phyloP scores from a whole-genome alignment of 30 jellyfish, hydroid and myxozoan species.

The Catostylus mosaicus region DNA sequence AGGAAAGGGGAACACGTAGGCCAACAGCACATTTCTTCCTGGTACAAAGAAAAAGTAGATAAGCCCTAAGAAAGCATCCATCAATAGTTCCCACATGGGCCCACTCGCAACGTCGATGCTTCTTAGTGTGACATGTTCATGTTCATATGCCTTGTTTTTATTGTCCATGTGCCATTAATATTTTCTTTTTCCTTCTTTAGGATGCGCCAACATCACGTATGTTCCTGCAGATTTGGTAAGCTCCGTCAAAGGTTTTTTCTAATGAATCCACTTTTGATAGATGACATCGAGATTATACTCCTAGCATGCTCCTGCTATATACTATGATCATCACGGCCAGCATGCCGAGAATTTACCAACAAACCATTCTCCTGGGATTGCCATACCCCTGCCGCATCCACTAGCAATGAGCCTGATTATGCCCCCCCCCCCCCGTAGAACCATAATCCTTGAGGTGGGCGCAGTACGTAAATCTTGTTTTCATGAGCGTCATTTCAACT shows the following conservation, averaged over 20 bases:
- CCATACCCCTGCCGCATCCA: too few species aligned
- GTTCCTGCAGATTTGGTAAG: slow-evolving; percentile 31
- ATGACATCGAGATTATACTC: neutral
- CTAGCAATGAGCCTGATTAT: neutral
- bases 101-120: neutral
- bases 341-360: too few species aligned
- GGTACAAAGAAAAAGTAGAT: neutral
- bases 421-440: neutral
- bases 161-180: neutral
- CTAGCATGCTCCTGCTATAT: neutral
- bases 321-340: neutral
- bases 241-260: neutral
- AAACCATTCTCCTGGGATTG: too few species aligned
- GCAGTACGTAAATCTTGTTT: too few species aligned
- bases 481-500: too few species aligned
- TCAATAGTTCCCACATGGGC: neutral
- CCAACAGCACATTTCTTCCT: neutral
- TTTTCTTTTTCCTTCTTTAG: slow-evolving; percentile 8
- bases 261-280: neutral
- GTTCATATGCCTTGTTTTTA: neutral
- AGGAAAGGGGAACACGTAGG: neutral
- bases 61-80: neutral
- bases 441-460: too few species aligned
- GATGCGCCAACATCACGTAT: slow-evolving; percentile 28
- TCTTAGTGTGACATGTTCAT: neutral